Conservation (phyloP, 2,888 invertebrate genomes). For the Emmelina monodactyla region DNA sequence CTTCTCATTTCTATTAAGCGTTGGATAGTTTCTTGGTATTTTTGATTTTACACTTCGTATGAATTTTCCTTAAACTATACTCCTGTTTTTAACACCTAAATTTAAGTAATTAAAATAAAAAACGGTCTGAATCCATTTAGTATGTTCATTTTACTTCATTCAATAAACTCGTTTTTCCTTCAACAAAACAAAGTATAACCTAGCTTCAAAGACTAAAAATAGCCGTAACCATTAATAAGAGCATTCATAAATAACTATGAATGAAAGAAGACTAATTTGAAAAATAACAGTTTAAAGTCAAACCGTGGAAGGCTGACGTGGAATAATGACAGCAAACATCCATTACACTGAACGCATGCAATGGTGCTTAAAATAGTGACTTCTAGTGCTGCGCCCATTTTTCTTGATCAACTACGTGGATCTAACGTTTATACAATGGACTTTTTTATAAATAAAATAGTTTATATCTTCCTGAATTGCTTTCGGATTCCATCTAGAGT, state of each 20-base stretch:
- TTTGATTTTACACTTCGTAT: too few relatives aligned
- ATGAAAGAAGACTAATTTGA: constrained; percentile 23
- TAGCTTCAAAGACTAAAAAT: background rate
- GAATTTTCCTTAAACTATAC: too few relatives aligned
- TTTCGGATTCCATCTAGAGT: too few relatives aligned
- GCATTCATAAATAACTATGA: constrained; percentile 20
- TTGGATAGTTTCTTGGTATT: too few relatives aligned
- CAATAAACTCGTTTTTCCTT: too few relatives aligned
- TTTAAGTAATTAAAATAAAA: too few relatives aligned
- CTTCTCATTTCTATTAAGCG: too few relatives aligned
- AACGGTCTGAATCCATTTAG: too few relatives aligned
- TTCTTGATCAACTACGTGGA: constrained; percentile 23
- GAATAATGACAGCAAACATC: constrained; percentile 26
- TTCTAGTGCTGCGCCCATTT: constrained; percentile 29
- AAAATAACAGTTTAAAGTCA: constrained; percentile 19
- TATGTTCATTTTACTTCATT: too few relatives aligned
- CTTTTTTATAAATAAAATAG: background rate
- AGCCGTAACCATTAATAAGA: constrained; percentile 13
- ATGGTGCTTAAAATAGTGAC: constrained; percentile 31
- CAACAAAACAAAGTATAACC: too few relatives aligned
- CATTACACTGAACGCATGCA: constrained; percentile 39
- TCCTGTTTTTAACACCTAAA: too few relatives aligned
- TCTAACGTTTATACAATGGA: constrained; percentile 14
- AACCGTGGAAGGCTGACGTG: constrained; percentile 21
- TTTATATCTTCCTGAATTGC: background rate